phyloP scores from a whole-genome alignment of 2,797 vertebrate species.

The Streptopelia turtur region DNA sequence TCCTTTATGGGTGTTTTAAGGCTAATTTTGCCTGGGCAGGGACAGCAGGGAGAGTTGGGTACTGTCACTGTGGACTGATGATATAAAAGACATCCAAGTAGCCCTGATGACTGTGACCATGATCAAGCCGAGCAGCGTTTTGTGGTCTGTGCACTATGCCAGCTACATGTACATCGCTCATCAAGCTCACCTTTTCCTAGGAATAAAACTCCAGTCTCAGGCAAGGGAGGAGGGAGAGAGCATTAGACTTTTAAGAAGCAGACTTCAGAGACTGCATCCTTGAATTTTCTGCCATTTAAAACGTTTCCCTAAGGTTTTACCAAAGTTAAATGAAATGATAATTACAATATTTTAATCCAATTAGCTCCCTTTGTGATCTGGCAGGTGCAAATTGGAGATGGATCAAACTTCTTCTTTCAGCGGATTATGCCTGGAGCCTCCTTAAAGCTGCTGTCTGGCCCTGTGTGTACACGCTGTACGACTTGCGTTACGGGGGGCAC shows the following conservation, averaged over 20 bases:
- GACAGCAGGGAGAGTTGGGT: neutral
- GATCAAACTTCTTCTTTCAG: conserved; percentile 53
- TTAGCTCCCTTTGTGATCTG: conserved; percentile 65
- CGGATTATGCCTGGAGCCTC: conserved; percentile 59
- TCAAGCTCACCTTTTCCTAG: neutral
- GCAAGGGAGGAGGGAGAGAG: neutral
- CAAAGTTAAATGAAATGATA: conserved; percentile 55
- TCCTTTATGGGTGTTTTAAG: neutral
- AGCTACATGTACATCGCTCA: neutral
- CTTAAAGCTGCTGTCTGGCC: conserved; percentile 40
- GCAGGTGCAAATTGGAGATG: conserved; percentile 69
- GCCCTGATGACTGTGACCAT: neutral
- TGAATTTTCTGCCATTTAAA: conserved; percentile 61
- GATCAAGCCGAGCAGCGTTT: neutral
- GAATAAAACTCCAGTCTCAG: conserved; percentile 8
- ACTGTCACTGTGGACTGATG: neutral
- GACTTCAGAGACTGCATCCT: conserved; percentile 47
- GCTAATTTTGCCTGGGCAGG: neutral
- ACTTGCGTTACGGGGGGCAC: neutral
- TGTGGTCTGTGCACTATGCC: neutral
- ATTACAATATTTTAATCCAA: conserved; percentile 72
- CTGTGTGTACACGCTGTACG: neutral
- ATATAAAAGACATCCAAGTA: neutral
- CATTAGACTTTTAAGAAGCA: conserved; percentile 37
- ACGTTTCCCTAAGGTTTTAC: conserved; percentile 64